phyloP scores from a whole-genome alignment of 2,113 vertebrate genomes.

The Elanus axillaris region DNA sequence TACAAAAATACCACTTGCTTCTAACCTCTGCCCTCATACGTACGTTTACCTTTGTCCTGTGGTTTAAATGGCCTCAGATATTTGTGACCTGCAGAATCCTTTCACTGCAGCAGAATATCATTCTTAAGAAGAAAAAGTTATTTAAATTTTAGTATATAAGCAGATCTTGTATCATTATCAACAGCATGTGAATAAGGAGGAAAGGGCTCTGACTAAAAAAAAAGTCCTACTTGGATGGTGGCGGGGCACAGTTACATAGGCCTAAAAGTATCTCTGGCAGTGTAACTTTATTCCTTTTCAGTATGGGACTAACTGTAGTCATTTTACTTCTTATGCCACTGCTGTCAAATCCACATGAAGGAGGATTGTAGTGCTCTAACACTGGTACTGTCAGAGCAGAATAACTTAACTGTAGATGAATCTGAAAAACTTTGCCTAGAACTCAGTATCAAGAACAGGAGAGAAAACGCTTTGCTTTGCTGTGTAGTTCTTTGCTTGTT shows the following conservation, averaged over 20 bases:
- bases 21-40: not conserved
- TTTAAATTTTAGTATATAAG: not conserved
- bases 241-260: not conserved
- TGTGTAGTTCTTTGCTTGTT: not conserved
- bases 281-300: not conserved
- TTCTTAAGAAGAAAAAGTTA: not conserved
- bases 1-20: not conserved
- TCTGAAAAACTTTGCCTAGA: not conserved
- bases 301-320: not conserved
- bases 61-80: not conserved
- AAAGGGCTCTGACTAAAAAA: not conserved
- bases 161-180: not conserved
- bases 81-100: not conserved
- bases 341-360: not conserved
- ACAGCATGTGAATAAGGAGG: not conserved
- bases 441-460: not conserved
- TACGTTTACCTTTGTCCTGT: not conserved
- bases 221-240: not conserved
- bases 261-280: not conserved
- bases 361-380: not conserved
- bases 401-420: not conserved
- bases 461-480: not conserved
- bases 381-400: not conserved
- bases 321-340: not conserved
- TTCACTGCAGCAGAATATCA: not conserved